Base-by-base conservation (phyloP, 2,797 vertebrate genomes). In the Sylvilagus floridanus region DNA sequence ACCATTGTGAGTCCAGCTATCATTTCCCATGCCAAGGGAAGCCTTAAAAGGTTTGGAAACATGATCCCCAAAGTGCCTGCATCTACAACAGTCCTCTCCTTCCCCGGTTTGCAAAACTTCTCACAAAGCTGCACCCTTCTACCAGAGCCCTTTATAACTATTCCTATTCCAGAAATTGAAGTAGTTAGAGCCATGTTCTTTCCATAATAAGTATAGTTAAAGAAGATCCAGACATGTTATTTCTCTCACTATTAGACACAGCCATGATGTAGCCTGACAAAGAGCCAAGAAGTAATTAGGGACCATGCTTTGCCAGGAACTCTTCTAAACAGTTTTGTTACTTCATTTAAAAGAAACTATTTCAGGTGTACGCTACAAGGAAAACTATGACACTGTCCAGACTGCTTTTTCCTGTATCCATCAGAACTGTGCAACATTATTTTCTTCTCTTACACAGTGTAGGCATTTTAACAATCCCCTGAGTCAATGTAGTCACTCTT, bases 71-170 rank as follows among this genome's bases (percentile, higher is more conserved):
- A 37, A 62, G 11, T 5, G 42, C 17, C 4, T 63, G 2, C 1
- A 14, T 47, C 9, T 16, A 24, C 7, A 4, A 24, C 14, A 4
- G 4, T 9, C 5, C 13, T 7, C 3, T 7, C 19, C 32, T 21
- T 60, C 21, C 54, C 24, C 4, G 10, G 35, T 5, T 47, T 47
- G 42, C 42, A 47, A 42, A 47, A 47, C 8, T 11, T 28, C 30
- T 3, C 11, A 32, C 2, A n/a, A 30, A 16, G 19, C 7, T 66
- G 10, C 12, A 32, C 0, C 0, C 7, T 26, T 76, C 22, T 28
- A 9, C 14, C 9, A n/a, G 32, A 3, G 24, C 28, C 32, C 10
- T 71, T 88, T 65, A 69, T 0, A 82, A 0, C 1, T 30, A 28
- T 10, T 65, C 47, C 89, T 63, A 50, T 89, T 57, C 4, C 14